These are phyloP conservation scores for Forbesichthys papilliferus DNA, from an alignment of 2,113 vertebrate genomes.

Conservation along the genomic window DNA sequence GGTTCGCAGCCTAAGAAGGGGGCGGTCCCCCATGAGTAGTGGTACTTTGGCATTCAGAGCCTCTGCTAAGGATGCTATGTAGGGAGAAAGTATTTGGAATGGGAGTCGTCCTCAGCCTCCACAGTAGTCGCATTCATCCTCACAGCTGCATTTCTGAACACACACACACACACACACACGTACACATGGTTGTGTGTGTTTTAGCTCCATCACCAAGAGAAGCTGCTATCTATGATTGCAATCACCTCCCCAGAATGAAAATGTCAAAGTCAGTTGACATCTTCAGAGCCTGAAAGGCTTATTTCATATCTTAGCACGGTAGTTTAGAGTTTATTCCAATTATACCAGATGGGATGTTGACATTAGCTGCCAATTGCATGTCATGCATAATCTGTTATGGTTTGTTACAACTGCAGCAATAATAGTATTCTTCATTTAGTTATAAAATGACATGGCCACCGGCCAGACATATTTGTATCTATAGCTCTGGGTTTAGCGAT, in stretches of 20 bases:
- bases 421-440: conserved; percentile 29
- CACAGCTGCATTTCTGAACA: conserved; percentile 72
- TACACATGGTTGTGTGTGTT: conserved; percentile 32
- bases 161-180: conserved; percentile 21
- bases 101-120: conserved; percentile 61
- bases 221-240: conserved; percentile 67
- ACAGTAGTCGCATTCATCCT: conserved; percentile 75
- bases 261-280: conserved; percentile 48
- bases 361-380: conserved; percentile 40
- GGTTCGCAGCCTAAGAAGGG: no score
- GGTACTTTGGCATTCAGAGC: neutral
- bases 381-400: conserved; percentile 17
- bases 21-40: conserved; percentile 12
- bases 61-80: neutral
- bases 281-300: conserved; percentile 41
- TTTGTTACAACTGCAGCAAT: conserved; percentile 36
- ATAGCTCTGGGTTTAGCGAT: neutral
- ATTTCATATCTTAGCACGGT: conserved; percentile 36
- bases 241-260: conserved; percentile 64
- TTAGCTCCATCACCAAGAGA: conserved; percentile 32
- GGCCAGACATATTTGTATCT: conserved; percentile 21
- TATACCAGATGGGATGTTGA: conserved; percentile 39
- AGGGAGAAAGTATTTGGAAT: conserved; percentile 51
- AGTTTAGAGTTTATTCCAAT: conserved; percentile 35
- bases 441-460: conserved; percentile 26